Base-by-base conservation (phyloP, 2,888 invertebrate species). In the Chymomyza caudatula region DNA sequence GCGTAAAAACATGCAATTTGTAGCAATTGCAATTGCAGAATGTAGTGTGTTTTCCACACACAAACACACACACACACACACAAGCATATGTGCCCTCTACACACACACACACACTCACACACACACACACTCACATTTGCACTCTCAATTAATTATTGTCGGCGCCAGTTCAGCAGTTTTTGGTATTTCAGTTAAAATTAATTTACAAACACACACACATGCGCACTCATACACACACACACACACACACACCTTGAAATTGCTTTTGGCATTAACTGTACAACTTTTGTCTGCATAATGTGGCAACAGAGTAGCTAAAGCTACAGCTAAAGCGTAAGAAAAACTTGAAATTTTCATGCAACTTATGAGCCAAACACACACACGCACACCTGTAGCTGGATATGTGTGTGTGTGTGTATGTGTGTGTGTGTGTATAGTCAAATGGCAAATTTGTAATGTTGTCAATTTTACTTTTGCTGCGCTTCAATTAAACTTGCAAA, bases 401-500 rank as follows among this genome's bases (percentile, higher is more conserved):
- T 4, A 43, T 11, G 6, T 15, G 4, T 44, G 13, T 6, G 6
- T 3, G 8, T 8, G 11, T 29, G 23, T 23, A 2, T 5, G 3
- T 5, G 2, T 23, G 11, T 29, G 29, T 29, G 23, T 29, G 2
- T 44, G 3, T 44, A 15, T 17, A 44, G 17, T 5, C 44, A 60
- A 64, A 49, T 54, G 57, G 59, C 53, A 66, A 71, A 71, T 69
- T 75, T 57, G 67, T 49, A 68, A 64, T 64, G 71, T 73, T 71
- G 68, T 84, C 85, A 84, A 81, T 71, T 81, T 62, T 58, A 17
- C 43, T 15, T 37, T 47, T 63, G 70, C 58, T 67, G 68, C 65
- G 71, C 73, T 71, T 72, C 76, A 85, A 81, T 81, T 85, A 82
- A 81, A 85, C 63, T 79, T 77, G 67, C 79, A 69, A 78, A 74